Conservation (phyloP, 2,113 vertebrate genomes). For the Pelvicachromis taeniatus region DNA sequence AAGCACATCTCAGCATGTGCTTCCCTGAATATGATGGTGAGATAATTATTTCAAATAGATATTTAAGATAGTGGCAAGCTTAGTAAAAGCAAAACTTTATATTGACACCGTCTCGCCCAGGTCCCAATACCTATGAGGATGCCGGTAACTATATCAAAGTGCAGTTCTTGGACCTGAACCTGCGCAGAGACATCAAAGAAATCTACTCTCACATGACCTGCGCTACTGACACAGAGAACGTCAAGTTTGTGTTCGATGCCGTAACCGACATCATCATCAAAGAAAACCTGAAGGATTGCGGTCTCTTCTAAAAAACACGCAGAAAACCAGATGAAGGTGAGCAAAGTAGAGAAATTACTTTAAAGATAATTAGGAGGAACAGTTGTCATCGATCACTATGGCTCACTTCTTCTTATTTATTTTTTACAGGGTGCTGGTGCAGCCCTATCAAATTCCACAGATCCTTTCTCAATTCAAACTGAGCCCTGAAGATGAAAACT, state of each 20-base stretch:
- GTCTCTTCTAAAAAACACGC: conserved; percentile 83
- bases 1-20: conserved; percentile 97
- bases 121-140: conserved; percentile 92
- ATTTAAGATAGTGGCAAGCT: background rate
- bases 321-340: conserved; percentile 18
- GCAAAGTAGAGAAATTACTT: background rate
- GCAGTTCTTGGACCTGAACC: conserved; percentile 94
- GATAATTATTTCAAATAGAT: background rate
- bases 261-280: conserved; percentile 99
- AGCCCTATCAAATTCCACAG: background rate
- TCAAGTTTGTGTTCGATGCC: conserved; percentile 97
- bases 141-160: conserved; percentile 94
- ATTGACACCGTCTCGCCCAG: conserved; percentile 51
- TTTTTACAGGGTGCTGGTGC: conserved; percentile 16
- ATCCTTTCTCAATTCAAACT: background rate
- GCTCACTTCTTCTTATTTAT: background rate
- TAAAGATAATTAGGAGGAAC: background rate
- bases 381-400: background rate
- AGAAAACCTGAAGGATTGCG: conserved; percentile 97
- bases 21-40: conserved; percentile 96
- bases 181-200: conserved; percentile 90
- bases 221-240: conserved; percentile 96
- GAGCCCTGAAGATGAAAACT: conserved; percentile 22
- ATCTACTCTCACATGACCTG: conserved; percentile 99
- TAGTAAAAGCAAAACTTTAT: background rate